Base-by-base conservation (phyloP, 2,113 vertebrate species). In the Neotoma lepida region DNA sequence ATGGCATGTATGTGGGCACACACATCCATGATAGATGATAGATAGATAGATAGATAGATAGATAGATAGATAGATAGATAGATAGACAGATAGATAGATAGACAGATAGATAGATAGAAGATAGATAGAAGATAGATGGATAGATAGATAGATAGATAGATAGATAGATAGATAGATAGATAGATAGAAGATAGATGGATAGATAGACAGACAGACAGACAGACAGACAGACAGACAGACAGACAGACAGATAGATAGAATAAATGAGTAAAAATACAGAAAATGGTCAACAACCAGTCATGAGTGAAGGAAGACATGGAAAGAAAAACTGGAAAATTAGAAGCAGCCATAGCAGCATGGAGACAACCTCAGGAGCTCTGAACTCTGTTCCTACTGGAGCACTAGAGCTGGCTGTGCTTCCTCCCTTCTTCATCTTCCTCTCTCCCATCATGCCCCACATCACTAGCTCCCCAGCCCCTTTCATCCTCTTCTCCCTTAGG, bases 261-360 rank as follows among this genome's bases (percentile, higher is more conserved):
- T 33, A 77, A 77, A 35, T 54, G 76, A 51, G 18, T 78, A 49
- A 54, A 35, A 22, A 78, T 56, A 64, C 81, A 71, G 84, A 86
- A 88, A 90, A 41, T 12, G 44, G 44, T 88, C 51, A 90, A 54
- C n/a, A 88, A 88, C 73, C 68, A 70, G 30, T 80, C 44, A 84
- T 46, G 20, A 68, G 61, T 39, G 28, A 89, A 82, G 84, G 71
- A 93, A 51, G 54, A 66, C 2, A 13, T 63, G 73, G 7, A 22
- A 81, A 76, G 14, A 64, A 61, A n/a, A 92, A 41, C 24, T 9
- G 33, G 22, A 58, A 89, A 96, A 70, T 41, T 63, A 70, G 56
- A 77, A 85, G 64, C 56, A n/a, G 17, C 17, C 30, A 39, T 28
- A 20, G 49, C 44, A 39, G 56, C 86, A 63, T 26, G 71, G 90